A percentile compares a stretch with the other conserved stretches of the same genome.
These are phyloP conservation scores for Cerastoderma edule DNA, from an alignment of 2,888 invertebrate species.

Conservation along the genomic window DNA sequence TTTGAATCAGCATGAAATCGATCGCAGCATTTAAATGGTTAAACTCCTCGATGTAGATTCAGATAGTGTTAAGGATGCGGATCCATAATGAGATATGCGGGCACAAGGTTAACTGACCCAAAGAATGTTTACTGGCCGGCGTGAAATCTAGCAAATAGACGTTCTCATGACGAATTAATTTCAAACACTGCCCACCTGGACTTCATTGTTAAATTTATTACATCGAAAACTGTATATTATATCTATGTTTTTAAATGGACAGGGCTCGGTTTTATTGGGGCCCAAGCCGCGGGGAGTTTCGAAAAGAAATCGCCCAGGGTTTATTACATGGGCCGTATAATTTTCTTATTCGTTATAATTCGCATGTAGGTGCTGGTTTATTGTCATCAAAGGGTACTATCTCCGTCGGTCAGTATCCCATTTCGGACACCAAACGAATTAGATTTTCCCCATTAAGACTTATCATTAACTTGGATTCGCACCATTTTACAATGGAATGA, in stretches of 20 bases:
- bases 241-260: slow-evolving; percentile 43
- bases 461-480: slow-evolving; percentile 51
- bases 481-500: slow-evolving; percentile 21
- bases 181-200: slow-evolving; percentile 51
- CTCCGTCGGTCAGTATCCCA: slow-evolving; percentile 42
- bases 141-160: slow-evolving; percentile 21
- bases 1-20: no score
- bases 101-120: background rate
- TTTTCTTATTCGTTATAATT: slow-evolving; percentile 53
- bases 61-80: no score
- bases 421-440: slow-evolving; percentile 51
- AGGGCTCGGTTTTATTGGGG: slow-evolving; percentile 23
- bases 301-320: slow-evolving; percentile 17
- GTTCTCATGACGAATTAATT: slow-evolving; percentile 31
- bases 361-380: slow-evolving; percentile 60
- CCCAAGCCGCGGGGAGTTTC: slow-evolving; percentile 7
- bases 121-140: background rate
- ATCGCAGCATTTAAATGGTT: no score
- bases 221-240: slow-evolving; percentile 44
- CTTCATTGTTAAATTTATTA: slow-evolving; percentile 52
- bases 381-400: slow-evolving; percentile 47
- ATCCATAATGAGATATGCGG: no score
- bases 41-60: no score
- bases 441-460: slow-evolving; percentile 52
- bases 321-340: slow-evolving; percentile 32